Percentiles rank a stretch among this genome's conserved stretches.
Conservation (phyloP, 2,113 vertebrate genomes). For the Apistogramma diplotaenia region DNA sequence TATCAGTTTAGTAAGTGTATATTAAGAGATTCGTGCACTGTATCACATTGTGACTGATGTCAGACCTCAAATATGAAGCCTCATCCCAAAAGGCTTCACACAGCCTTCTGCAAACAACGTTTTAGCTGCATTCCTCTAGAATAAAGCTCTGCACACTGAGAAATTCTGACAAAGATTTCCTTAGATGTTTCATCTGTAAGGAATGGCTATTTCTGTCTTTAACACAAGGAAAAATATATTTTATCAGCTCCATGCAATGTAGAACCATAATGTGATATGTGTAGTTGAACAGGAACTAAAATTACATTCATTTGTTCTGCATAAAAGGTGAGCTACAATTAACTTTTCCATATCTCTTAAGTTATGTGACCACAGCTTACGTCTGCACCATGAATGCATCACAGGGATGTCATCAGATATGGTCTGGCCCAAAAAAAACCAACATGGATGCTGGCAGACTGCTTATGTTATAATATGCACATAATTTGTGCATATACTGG, state of each 20-base stretch:
- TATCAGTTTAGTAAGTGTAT: conserved; percentile 27
- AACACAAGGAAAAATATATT: not conserved
- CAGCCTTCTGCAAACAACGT: not conserved
- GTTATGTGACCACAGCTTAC: no score
- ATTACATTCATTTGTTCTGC: not conserved
- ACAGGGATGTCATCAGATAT: no score
- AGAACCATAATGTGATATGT: not conserved
- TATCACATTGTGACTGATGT: conserved; percentile 22
- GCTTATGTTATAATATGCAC: no score
- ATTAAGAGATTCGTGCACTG: conserved; percentile 41
- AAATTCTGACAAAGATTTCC: not conserved
- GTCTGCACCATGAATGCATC: no score
- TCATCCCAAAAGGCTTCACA: not conserved
- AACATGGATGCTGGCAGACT: no score
- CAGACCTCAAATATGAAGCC: conserved; percentile 31
- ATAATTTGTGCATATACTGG: no score
- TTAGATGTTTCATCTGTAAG: not conserved
- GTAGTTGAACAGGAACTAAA: rapidly evolving
- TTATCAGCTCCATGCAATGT: not conserved
- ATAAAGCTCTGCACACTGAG: not conserved
- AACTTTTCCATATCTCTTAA: not conserved
- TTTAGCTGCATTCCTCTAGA: not conserved
- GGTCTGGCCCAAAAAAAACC: no score
- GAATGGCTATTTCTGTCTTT: not conserved
- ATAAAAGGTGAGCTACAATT: not conserved